Base-by-base conservation (phyloP, 2,113 vertebrate genomes). In the Nycticryphes semicollaris region DNA sequence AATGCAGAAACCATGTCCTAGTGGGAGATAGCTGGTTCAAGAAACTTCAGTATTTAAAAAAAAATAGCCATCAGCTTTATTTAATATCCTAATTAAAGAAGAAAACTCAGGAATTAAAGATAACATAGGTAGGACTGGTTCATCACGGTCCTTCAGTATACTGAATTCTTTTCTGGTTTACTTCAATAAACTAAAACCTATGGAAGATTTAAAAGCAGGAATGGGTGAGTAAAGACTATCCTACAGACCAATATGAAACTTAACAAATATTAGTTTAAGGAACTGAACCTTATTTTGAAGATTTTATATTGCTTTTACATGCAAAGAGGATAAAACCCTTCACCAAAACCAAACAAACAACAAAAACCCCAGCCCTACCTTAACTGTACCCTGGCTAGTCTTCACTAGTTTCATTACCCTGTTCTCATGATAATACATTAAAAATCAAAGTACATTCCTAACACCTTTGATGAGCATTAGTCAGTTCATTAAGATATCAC, bases 31-130 rank as follows among this genome's bases (percentile, higher is more conserved):
- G 16, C 2, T 43, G 48, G 87, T 78, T 74, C 70, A 10, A 30
- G 51, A 80, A 75, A 60, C 3, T 67, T 90, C 12, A 57, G 6
- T 28, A 35, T 24, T 47, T 19, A 13, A 47, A 70, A 87, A 94
- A 48, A 84, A 51, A 2, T 31, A n/a, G 2, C 54, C 69, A 69
- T 56, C n/a, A 86, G 6, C 9, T 93, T 73, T 63, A 86, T n/a
- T 66, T 63, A 91, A 77, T 59, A 56, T 48, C 7, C 16, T 67
- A 10, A 68, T 69, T 57, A 79, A 48, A 78, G 11, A 76, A 9
- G 20, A 94, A 93, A 77, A 76, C 27, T 50, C 31, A 86, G 47
- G 87, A 90, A 81, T 84, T 92, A 63, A 80, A 78, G 35, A 23
- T 10, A 73, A 17, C 4, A 57, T 31, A 28, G 48, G 21, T 51